A percentile compares a stretch with the other conserved stretches of the same genome.
Evolutionary conservation across 2,113 vertebrate genomes (phyloP).

Genomic region (Mungos mungo): DNA sequence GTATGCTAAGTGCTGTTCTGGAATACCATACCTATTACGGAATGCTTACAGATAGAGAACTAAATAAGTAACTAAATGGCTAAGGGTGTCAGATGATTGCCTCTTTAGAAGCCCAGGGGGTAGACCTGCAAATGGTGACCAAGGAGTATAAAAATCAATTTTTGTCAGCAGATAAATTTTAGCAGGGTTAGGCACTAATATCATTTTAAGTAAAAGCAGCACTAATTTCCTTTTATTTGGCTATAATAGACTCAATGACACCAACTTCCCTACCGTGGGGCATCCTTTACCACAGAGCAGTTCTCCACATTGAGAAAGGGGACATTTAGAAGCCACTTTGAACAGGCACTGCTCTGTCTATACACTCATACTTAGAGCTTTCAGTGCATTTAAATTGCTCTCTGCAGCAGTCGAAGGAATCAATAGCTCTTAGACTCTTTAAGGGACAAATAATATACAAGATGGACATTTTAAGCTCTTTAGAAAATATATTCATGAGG

Average conservation of each 20-base stretch:
- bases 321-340: neutral
- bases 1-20: neutral
- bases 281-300: neutral
- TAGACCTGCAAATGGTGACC: neutral
- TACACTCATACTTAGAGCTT: slow-evolving; percentile 48
- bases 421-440: slow-evolving; percentile 77
- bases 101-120: neutral
- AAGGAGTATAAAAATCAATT: neutral
- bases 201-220: slow-evolving; percentile 40
- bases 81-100: neutral
- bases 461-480: slow-evolving; percentile 77
- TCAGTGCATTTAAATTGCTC: slow-evolving; percentile 68
- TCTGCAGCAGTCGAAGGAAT: slow-evolving; percentile 70
- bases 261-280: neutral
- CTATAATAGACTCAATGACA: slow-evolving; percentile 34
- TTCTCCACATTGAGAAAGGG: neutral
- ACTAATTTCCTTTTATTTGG: slow-evolving; percentile 67
- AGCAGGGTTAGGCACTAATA: slow-evolving; percentile 22
- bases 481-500: slow-evolving; percentile 77
- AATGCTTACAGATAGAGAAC: neutral
- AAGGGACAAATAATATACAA: slow-evolving; percentile 73
- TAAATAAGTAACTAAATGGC: neutral
- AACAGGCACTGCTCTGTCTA: neutral
- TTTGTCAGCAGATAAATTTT: slow-evolving; percentile 50
- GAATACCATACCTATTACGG: neutral